Evolutionary conservation across 2,888 invertebrate species (phyloP).

Genomic region (Neoitamus cyanurus): DNA sequence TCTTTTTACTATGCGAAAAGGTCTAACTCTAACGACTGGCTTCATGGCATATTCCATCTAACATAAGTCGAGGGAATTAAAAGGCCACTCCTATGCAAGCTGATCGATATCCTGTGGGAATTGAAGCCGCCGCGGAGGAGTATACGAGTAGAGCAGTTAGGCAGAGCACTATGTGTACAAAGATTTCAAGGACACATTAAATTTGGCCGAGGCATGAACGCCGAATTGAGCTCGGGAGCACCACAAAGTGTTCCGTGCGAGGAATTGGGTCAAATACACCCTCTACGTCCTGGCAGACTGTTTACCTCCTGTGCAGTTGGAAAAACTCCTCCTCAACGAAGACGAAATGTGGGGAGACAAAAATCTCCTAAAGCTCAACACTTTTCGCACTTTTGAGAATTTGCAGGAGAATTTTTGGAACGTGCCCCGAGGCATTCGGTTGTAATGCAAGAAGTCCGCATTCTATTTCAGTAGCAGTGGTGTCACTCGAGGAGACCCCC

Average conservation of each 20-base stretch:
- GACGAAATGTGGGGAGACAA: background rate
- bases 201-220: background rate
- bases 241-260: background rate
- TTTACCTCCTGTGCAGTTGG: background rate
- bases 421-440: background rate
- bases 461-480: background rate
- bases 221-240: background rate
- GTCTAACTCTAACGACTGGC: background rate
- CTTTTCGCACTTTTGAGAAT: background rate
- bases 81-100: background rate
- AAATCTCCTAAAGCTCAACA: background rate
- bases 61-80: background rate
- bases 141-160: background rate
- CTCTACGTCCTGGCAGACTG: background rate
- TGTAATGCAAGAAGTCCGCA: background rate
- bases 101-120: conserved; percentile 19
- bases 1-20: background rate
- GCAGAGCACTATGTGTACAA: background rate
- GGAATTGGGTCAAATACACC: background rate
- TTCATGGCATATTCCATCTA: background rate
- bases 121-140: background rate
- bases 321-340: background rate
- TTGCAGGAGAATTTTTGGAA: background rate
- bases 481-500: background rate
- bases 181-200: conserved; percentile 16